These are phyloP conservation scores for Scaptodrosophila latifasciaeformis DNA, from an alignment of 2,888 invertebrate genomes.

Conservation along the genomic window DNA sequence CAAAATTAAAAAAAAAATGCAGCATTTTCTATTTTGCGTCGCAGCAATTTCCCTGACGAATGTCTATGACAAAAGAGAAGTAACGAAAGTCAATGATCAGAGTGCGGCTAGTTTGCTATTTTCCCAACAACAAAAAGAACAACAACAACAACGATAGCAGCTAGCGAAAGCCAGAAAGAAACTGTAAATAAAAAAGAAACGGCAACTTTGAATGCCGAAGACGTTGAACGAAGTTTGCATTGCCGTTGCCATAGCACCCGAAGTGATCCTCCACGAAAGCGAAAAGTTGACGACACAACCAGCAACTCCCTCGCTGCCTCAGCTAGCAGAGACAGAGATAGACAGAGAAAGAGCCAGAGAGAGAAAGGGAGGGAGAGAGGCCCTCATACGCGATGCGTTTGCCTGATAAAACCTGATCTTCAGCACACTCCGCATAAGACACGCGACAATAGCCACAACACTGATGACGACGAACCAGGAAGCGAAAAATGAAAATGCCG, in stretches of 20 bases:
- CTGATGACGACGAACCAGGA: slow-evolving; percentile 68
- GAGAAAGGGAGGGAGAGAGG: too few relatives aligned
- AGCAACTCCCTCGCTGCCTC: too few relatives aligned
- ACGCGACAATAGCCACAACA: too few relatives aligned
- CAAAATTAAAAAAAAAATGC: too few relatives aligned
- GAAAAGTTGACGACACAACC: slow-evolving; percentile 53
- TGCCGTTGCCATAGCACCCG: slow-evolving; percentile 47
- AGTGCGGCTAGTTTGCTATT: slow-evolving; percentile 21
- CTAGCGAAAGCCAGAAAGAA: slow-evolving; percentile 56
- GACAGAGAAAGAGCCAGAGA: too few relatives aligned
- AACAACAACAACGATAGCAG: slow-evolving; percentile 25
- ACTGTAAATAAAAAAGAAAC: slow-evolving; percentile 63
- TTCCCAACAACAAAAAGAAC: neutral
- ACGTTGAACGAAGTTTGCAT: too few relatives aligned
- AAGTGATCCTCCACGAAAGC: slow-evolving; percentile 59
- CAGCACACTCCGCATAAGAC: slow-evolving; percentile 34
- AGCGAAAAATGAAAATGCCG: slow-evolving; percentile 70
- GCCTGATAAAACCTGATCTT: slow-evolving; percentile 66
- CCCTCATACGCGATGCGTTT: slow-evolving; percentile 60
- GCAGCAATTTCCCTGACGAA: slow-evolving; percentile 62
- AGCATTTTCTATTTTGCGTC: slow-evolving; percentile 43
- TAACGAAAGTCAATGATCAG: slow-evolving; percentile 71
- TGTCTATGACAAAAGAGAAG: slow-evolving; percentile 53
- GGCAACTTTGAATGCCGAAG: slow-evolving; percentile 30
- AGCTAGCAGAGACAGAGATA: too few relatives aligned